Base-by-base conservation (phyloP, 2,797 vertebrate species). In the Rachycentron canadum region DNA sequence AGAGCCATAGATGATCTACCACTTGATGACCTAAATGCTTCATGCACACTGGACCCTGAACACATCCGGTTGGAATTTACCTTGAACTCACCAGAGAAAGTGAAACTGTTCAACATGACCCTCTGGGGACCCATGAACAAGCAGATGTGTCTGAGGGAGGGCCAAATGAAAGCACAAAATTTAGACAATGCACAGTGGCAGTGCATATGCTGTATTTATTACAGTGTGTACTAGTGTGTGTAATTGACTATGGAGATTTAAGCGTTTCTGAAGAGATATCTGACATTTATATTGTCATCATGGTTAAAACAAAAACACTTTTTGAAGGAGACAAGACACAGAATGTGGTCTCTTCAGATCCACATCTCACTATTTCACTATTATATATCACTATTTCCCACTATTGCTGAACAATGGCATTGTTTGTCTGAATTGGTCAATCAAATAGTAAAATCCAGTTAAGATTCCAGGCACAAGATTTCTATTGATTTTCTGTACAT, bases 141-240 rank as follows among this genome's bases (percentile, higher is more conserved):
- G 53, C 87, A 91, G 78, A 90, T 89, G 88, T 90, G 86, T 81
- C 53, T 28, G 56, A 71, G 70, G 43, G 59, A 71, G 60, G n/a
- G 52, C 30, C 59, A 73, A 16, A 85, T 81, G 84, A 87, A 64
- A 86, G 85, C 84, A 81, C 69, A 79, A 75, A 59, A 63, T 40
- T 26, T 23, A 63, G 55, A 71, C 50, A 38, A 50, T 26, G 12
- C 38, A 40, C 23, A 41, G 3, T 17, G 25, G n/a, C 34, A 59
- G 23, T 41, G n/a, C 62, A 4, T n/a, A 38, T 40, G 21, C 32
- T 50, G 7, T 34, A 2, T 50, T 64, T 7, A 41, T 71, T 41
- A 55, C 32, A 56, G 21, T 32, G 13, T 55, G 9, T 38, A 57
- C n/a, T 12, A 50, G n/a, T 12, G 12, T 26, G 47, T 50, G 12